Conservation (phyloP, 1,140 invertebrate genomes). For the Cydia pomonella region DNA sequence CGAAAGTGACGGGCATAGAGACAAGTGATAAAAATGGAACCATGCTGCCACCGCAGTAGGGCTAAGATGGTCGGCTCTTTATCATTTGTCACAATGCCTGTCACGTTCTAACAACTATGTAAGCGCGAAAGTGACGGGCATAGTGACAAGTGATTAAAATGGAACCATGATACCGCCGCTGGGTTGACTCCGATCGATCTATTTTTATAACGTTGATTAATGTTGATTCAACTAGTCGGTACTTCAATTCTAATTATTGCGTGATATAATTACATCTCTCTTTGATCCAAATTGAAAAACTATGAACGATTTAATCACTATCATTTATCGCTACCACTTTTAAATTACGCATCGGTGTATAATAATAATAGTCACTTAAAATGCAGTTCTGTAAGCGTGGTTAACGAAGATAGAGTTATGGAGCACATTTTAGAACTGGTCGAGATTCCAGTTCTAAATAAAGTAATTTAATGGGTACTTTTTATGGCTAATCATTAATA, state of each 20-base stretch:
- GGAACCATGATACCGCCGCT: no score
- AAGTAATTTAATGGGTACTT: slow-evolving; percentile 11
- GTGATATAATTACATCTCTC: background rate
- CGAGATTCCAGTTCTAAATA: slow-evolving; percentile 8
- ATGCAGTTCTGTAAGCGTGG: slow-evolving; percentile 1
- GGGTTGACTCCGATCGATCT: no score
- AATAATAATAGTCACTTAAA: background rate
- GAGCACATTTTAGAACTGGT: background rate
- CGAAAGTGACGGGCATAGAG: no score
- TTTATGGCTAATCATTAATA: slow-evolving; percentile 13
- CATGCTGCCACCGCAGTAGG: no score
- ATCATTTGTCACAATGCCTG: no score
- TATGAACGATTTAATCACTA: background rate
- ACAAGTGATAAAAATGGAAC: no score
- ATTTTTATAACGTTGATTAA: no score
- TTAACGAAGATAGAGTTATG: slow-evolving; percentile 12
- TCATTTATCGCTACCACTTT: background rate
- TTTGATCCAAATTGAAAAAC: background rate
- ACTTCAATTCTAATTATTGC: background rate
- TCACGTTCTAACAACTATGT: no score
- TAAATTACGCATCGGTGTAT: background rate
- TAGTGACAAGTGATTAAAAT: no score
- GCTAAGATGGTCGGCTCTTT: no score
- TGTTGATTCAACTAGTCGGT: background rate
- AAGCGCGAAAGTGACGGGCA: no score